Base-by-base conservation (phyloP, 2,113 vertebrate species). In the Archilochus colubris region DNA sequence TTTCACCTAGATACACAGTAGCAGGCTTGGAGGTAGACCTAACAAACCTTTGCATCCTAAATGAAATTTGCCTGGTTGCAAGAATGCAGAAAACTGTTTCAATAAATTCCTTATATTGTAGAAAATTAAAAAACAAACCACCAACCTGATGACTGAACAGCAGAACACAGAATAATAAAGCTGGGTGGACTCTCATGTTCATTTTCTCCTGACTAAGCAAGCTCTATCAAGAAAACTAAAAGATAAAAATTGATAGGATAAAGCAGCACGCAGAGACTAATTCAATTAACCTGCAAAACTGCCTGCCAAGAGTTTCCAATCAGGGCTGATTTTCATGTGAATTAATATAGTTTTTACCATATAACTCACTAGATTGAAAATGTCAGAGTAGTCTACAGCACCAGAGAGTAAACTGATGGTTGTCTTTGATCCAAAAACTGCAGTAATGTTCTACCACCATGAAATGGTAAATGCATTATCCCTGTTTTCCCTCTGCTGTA, bases 241-340 rank as follows among this genome's bases (percentile, higher is more conserved):
- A 86, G 61, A 81, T 86, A 91, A 80, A 81, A 90, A 91, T 40
- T 86, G 90, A 58, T 83, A 88, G 24, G 50, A 48, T 73, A 90
- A 93, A 70, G n/a, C 68, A 51, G 44, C 68, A 75, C 14, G 55
- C n/a, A 55, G 33, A 70, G 46, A 51, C 57, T 72, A 88, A 93
- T 81, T 86, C 76, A 91, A 91, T 88, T 95, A 95, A 95, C 91
- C 76, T 72, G 62, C 36, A 86, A n/a, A 91, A 89, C 73, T 87
- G 48, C 44, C 50, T 46, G 86, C 62, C 77, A 91, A 91, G 36
- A 88, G 33, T 61, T 93, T 64, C 64, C 85, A 69, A 96, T 36
- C 61, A 72, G 61, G 36, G 76, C 62, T 82, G 48, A 91, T 81
- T 90, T 96, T 96, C 44, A 31, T 22, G 64, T 59, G 82, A 72